Evolutionary conservation across 2,797 vertebrate species (phyloP).

Genomic region (Lagorchestes hirsutus): DNA sequence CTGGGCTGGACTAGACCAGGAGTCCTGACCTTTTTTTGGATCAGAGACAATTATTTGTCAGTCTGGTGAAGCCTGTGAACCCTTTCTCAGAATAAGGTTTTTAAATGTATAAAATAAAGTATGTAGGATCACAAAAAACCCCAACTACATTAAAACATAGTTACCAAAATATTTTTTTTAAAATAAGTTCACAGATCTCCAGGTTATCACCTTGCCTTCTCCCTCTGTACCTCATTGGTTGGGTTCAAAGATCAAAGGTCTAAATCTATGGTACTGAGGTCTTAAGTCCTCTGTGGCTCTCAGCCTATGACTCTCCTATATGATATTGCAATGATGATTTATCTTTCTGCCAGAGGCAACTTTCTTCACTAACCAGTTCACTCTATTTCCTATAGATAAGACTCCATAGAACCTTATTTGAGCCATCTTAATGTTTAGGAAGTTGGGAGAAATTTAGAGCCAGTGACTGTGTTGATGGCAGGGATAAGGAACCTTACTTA

Average conservation of each 20-base stretch:
- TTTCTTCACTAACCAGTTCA: neutral
- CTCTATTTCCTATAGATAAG: neutral
- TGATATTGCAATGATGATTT: neutral
- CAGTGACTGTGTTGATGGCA: conserved; percentile 59
- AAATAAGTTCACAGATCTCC: neutral
- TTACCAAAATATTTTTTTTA: neutral
- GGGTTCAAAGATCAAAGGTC: neutral
- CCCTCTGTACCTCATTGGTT: neutral
- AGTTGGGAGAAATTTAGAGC: conserved; percentile 57
- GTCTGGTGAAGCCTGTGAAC: neutral
- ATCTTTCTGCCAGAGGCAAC: neutral
- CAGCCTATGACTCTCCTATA: neutral
- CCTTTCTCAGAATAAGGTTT: neutral
- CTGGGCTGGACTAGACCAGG: too few relatives aligned
- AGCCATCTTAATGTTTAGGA: conserved; percentile 19
- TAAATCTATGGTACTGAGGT: neutral
- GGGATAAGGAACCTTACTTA: conserved; percentile 75
- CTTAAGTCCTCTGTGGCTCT: neutral
- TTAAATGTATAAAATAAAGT: neutral
- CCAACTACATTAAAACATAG: neutral
- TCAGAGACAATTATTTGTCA: neutral
- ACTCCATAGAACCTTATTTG: neutral
- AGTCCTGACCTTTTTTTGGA: neutral
- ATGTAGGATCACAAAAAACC: neutral
- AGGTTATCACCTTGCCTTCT: neutral